Evolutionary conservation across 2,113 vertebrate genomes (phyloP).

Genomic region (Lanius collurio): DNA sequence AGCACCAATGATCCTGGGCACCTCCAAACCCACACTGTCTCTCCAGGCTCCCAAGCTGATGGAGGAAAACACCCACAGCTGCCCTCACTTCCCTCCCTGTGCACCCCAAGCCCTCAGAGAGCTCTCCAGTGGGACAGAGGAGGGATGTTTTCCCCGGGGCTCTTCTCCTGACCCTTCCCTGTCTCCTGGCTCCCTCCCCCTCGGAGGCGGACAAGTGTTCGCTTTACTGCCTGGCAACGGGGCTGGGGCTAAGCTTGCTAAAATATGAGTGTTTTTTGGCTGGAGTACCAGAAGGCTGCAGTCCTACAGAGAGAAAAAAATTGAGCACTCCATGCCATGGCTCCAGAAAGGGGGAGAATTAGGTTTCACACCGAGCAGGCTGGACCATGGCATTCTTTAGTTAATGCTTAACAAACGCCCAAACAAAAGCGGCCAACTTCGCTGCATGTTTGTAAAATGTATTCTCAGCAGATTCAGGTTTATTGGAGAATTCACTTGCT

Average conservation of each 20-base stretch:
- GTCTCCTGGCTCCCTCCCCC: constrained; percentile 53
- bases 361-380: constrained; percentile 85
- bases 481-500: constrained; percentile 69
- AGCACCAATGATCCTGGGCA: accelerated
- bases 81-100: accelerated
- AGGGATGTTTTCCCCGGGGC: constrained; percentile 11
- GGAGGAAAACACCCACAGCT: not conserved
- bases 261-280: constrained; percentile 86
- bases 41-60: not conserved
- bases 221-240: constrained; percentile 84
- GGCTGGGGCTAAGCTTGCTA: constrained; percentile 79
- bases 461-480: constrained; percentile 83
- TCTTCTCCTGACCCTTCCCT: constrained; percentile 66
- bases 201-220: constrained; percentile 74
- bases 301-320: constrained; percentile 85
- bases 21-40: not conserved
- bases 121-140: not conserved
- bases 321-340: constrained; percentile 85
- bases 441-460: constrained; percentile 82
- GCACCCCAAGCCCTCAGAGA: not conserved
- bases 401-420: constrained; percentile 86
- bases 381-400: constrained; percentile 85
- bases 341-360: constrained; percentile 86
- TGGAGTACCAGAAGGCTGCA: constrained; percentile 79
- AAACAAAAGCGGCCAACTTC: constrained; percentile 82